Evolutionary conservation across 2,797 vertebrate species (phyloP).

Genomic region (Phalanger gymnotis): DNA sequence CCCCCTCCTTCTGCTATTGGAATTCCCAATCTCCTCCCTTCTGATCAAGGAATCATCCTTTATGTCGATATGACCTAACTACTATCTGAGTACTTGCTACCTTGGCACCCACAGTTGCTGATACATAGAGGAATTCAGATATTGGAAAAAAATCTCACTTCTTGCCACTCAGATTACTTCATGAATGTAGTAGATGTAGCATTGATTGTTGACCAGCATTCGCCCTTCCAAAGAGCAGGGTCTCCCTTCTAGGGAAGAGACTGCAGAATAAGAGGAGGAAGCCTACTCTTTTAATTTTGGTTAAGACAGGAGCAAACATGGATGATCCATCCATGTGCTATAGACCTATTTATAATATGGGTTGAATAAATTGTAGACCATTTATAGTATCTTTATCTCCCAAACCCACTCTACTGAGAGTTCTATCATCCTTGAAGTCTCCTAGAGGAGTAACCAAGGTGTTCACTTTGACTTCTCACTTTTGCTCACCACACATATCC

Average conservation of each 20-base stretch:
- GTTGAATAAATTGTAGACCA: not conserved
- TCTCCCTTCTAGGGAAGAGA: not conserved
- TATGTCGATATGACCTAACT: not conserved
- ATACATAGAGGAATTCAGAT: not conserved
- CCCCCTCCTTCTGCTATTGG: not conserved
- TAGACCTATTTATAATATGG: not conserved
- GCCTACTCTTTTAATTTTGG: not conserved
- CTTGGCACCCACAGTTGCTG: not conserved
- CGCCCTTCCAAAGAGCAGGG: not conserved
- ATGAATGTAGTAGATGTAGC: not conserved
- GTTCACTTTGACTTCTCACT: not conserved
- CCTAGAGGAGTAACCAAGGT: not conserved
- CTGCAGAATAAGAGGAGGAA: not conserved
- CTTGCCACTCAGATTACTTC: not conserved
- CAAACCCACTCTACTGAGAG: not conserved
- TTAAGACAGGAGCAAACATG: not conserved
- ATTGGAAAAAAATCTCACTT: not conserved
- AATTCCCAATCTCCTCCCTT: not conserved
- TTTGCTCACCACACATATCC: not conserved
- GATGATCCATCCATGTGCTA: not conserved
- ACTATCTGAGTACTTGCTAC: not conserved
- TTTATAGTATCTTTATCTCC: not conserved
- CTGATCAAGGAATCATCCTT: not conserved
- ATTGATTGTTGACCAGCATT: no score
- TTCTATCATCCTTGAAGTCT: not conserved